phyloP scores from a whole-genome alignment of 2,797 vertebrate species.

The Ispidina lecontei region DNA sequence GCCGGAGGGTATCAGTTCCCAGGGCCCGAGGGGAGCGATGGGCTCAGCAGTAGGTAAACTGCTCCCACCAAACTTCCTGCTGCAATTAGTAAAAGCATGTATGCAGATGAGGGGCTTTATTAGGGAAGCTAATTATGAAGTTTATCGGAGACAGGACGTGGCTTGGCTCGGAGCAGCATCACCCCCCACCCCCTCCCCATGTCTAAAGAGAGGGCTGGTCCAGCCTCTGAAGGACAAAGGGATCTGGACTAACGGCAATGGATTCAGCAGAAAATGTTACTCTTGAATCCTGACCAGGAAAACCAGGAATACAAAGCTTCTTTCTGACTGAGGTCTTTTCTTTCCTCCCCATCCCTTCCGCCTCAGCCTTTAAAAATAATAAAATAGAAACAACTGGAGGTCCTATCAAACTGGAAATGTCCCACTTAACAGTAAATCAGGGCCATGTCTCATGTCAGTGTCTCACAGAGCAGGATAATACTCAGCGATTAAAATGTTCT shows the following conservation, averaged over 20 bases:
- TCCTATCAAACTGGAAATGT: neutral
- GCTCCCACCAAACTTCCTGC: conserved; percentile 73
- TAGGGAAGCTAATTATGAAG: conserved; percentile 79
- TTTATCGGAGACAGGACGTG: conserved; percentile 69
- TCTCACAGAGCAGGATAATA: neutral
- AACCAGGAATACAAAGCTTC: conserved; percentile 35
- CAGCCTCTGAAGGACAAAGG: conserved; percentile 69
- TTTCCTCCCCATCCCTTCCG: neutral
- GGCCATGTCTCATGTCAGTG: neutral
- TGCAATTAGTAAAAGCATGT: conserved; percentile 75
- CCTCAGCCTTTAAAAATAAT: neutral
- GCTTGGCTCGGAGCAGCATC: neutral
- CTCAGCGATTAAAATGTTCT: neutral
- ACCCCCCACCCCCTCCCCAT: neutral
- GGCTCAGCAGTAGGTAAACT: conserved; percentile 66
- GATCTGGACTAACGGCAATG: conserved; percentile 45
- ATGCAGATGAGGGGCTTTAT: conserved; percentile 76
- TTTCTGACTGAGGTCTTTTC: conserved; percentile 25
- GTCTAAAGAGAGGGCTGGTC: conserved; percentile 69
- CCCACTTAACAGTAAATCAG: neutral
- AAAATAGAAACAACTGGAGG: neutral
- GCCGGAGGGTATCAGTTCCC: conserved; percentile 59
- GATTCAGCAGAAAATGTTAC: conserved; percentile 49
- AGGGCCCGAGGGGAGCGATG: conserved; percentile 53
- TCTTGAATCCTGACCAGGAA: conserved; percentile 62